Percentiles rank a stretch among this genome's conserved stretches.
phyloP scores from a whole-genome alignment of 1,140 invertebrate genomes.

The Limonius californicus region DNA sequence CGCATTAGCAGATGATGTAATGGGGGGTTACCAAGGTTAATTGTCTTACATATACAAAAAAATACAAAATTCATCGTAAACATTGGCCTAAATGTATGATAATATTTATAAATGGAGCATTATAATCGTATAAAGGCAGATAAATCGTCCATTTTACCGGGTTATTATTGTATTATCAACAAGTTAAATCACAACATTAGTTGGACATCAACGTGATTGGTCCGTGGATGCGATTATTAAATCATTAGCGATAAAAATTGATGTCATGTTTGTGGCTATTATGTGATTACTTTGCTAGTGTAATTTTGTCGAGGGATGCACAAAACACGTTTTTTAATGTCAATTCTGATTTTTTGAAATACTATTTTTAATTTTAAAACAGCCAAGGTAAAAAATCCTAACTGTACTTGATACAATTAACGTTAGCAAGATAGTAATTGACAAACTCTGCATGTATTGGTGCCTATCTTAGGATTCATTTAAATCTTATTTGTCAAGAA shows the following conservation, averaged over 20 bases:
- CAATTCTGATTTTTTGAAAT: too few species aligned
- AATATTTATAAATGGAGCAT: slow-evolving; percentile 5
- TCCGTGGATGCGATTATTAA: slow-evolving; percentile 1
- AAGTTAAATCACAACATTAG: slow-evolving; percentile 1
- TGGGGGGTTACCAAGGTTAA: too few species aligned
- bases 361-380: too few species aligned
- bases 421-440: too few species aligned
- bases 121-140: slow-evolving; percentile 14
- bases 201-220: background rate
- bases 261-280: background rate
- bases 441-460: too few species aligned
- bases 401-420: too few species aligned
- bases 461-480: too few species aligned
- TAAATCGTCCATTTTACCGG: slow-evolving; percentile 10
- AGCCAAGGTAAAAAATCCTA: too few species aligned
- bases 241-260: slow-evolving; percentile 1
- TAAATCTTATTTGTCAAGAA: too few species aligned
- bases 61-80: slow-evolving; percentile 18
- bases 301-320: background rate
- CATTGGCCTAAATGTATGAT: slow-evolving; percentile 9
- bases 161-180: background rate
- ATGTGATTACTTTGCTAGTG: background rate
- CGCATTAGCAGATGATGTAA: too few species aligned
- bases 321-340: too few species aligned
- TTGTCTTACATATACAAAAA: too few species aligned